Evolutionary conservation across 1,140 invertebrate species (phyloP).

Genomic region (Dendroctonus valens): DNA sequence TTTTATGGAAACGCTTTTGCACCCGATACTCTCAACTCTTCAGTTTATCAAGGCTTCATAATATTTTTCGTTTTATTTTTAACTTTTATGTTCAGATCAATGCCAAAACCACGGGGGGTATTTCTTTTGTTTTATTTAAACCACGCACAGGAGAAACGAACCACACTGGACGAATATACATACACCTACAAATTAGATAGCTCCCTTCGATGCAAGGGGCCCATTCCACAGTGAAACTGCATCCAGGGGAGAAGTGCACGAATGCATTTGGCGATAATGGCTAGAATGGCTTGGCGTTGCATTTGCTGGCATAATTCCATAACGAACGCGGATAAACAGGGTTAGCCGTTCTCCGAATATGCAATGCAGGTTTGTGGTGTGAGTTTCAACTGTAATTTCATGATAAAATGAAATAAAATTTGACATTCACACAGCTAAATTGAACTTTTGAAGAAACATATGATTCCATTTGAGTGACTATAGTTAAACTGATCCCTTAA

Average conservation of each 20-base stretch:
- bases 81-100: not conserved
- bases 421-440: too few relatives aligned
- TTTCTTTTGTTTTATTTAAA: conserved; percentile 1
- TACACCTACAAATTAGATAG: conserved; percentile 9
- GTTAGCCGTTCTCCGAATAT: not conserved
- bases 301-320: conserved; percentile 11
- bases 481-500: too few relatives aligned
- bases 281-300: conserved; percentile 1
- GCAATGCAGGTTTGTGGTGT: too few relatives aligned
- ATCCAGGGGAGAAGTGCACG: conserved; percentile 20
- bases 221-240: conserved; percentile 20
- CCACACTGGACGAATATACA: conserved; percentile 13
- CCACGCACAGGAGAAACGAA: conserved; percentile 3
- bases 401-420: too few relatives aligned
- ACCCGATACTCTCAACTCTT: too few relatives aligned
- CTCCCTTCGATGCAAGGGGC: conserved; percentile 19
- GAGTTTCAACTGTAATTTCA: too few relatives aligned
- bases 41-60: too few relatives aligned
- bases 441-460: too few relatives aligned
- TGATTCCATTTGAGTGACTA: too few relatives aligned
- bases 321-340: conserved; percentile 3
- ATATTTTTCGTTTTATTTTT: too few relatives aligned
- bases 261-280: conserved; percentile 16
- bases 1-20: too few relatives aligned
- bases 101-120: not conserved